Percentiles rank a stretch among this genome's conserved stretches.
Evolutionary conservation across 1,140 invertebrate species (phyloP).

Genomic region (Drosophila punjabiensis): DNA sequence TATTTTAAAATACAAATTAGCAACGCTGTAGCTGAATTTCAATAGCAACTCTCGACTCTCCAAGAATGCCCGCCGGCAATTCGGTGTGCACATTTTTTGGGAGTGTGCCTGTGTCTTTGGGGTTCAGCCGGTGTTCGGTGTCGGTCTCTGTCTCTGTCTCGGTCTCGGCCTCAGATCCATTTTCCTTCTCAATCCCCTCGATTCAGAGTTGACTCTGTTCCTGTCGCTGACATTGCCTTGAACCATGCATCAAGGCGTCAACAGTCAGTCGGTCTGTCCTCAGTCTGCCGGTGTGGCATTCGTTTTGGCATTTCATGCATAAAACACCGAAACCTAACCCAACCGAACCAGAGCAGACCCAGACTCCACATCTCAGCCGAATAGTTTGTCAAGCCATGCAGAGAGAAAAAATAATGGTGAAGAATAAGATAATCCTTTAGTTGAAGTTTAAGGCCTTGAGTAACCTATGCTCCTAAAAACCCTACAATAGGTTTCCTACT

Average conservation of each 20-base stretch:
- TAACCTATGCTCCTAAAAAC: too few relatives aligned
- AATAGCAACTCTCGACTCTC: conserved; percentile 55
- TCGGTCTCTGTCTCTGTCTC: conserved; percentile 4
- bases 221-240: conserved; percentile 63
- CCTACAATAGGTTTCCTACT: too few relatives aligned
- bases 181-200: conserved; percentile 6
- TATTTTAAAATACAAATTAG: conserved; percentile 84
- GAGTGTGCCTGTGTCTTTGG: conserved; percentile 67
- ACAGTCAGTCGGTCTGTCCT: conserved; percentile 48
- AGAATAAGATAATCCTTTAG: background rate
- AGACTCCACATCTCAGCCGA: conserved; percentile 35
- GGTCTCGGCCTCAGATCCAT: conserved; percentile 2
- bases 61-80: conserved; percentile 43
- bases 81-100: conserved; percentile 44
- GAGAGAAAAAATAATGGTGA: background rate
- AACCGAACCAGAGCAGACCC: conserved; percentile 26
- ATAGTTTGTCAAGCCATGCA: conserved; percentile 71
- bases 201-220: conserved; percentile 12
- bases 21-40: conserved; percentile 81
- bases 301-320: conserved; percentile 75
- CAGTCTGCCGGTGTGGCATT: conserved; percentile 61
- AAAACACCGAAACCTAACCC: conserved; percentile 51
- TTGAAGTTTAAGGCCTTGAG: too few relatives aligned
- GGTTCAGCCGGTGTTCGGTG: conserved; percentile 15
- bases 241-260: conserved; percentile 78